Conservation (phyloP, 2,113 vertebrate species). For the Herpailurus yagouaroundi region DNA sequence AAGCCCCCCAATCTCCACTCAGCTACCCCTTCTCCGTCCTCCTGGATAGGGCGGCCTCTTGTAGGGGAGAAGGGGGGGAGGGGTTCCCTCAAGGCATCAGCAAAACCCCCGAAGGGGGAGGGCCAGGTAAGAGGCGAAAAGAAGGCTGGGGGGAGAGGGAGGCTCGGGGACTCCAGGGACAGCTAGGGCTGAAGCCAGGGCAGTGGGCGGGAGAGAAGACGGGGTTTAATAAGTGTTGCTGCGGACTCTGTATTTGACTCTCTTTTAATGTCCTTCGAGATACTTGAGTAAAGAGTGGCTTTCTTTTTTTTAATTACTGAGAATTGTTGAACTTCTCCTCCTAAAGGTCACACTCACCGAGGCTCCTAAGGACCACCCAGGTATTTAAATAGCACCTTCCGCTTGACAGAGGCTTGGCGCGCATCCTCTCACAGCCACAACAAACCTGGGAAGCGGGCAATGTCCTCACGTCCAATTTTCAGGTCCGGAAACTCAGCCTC, state of each 20-base stretch:
- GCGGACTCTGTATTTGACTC: not conserved
- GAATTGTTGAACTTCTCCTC: not conserved
- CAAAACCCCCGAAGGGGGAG: not conserved
- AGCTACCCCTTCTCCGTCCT: too few species aligned
- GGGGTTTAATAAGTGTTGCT: not conserved
- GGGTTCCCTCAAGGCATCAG: not conserved
- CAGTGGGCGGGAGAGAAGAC: not conserved
- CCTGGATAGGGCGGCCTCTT: not conserved
- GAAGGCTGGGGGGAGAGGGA: not conserved
- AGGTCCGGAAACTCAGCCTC: not conserved
- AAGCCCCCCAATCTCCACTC: not conserved
- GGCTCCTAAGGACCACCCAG: not conserved
- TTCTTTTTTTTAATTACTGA: not conserved
- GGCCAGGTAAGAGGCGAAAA: not conserved
- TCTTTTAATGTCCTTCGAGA: not conserved
- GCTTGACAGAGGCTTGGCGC: not conserved
- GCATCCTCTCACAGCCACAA: not conserved
- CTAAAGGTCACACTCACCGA: not conserved
- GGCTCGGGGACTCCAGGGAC: fast-evolving
- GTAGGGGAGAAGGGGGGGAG: too few species aligned
- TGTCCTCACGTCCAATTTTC: not conserved
- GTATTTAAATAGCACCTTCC: not conserved
- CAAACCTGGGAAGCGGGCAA: not conserved
- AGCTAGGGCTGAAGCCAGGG: fast-evolving
- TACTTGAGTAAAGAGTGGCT: not conserved